Conservation (phyloP, 2,797 vertebrate genomes). For the Cynodonichthys magdalenae region DNA sequence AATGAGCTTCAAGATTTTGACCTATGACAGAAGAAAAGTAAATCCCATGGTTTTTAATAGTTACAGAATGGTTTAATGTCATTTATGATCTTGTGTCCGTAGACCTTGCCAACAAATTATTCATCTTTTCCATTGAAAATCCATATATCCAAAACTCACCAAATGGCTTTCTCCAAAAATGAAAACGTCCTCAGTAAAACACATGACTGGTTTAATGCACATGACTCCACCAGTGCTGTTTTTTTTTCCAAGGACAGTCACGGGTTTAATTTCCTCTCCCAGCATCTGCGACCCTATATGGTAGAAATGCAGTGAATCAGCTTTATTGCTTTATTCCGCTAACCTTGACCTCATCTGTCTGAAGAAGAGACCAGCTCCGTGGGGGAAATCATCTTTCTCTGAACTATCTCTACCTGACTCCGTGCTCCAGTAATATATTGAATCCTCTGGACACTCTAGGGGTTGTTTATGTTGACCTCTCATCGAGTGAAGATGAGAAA, state of each 20-base stretch:
- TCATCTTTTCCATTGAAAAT: constrained; percentile 59
- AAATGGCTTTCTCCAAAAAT: constrained; percentile 42
- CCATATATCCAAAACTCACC: constrained; percentile 50
- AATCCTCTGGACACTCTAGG: constrained; percentile 23
- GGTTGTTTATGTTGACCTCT: constrained; percentile 58
- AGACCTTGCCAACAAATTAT: constrained; percentile 59
- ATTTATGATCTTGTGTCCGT: constrained; percentile 40
- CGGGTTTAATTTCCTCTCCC: constrained; percentile 44
- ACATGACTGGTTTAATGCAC: constrained; percentile 38
- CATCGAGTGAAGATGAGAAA: constrained; percentile 24
- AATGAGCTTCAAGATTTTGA: too few relatives aligned
- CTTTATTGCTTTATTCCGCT: constrained; percentile 74
- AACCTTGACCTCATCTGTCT: constrained; percentile 65
- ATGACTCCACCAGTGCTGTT: constrained; percentile 33
- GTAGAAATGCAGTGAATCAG: constrained; percentile 69
- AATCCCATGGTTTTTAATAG: constrained; percentile 21
- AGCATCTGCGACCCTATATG: constrained; percentile 55
- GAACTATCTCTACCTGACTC: constrained; percentile 42
- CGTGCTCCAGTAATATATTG: constrained; percentile 44
- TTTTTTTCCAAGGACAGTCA: constrained; percentile 75
- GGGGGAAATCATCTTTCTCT: constrained; percentile 62
- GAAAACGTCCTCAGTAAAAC: constrained; percentile 42
- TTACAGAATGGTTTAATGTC: too few relatives aligned
- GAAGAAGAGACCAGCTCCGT: constrained; percentile 45
- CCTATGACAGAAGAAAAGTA: constrained; percentile 17